phyloP scores from a whole-genome alignment of 2,888 invertebrate genomes.

The Spodoptera exigua region DNA sequence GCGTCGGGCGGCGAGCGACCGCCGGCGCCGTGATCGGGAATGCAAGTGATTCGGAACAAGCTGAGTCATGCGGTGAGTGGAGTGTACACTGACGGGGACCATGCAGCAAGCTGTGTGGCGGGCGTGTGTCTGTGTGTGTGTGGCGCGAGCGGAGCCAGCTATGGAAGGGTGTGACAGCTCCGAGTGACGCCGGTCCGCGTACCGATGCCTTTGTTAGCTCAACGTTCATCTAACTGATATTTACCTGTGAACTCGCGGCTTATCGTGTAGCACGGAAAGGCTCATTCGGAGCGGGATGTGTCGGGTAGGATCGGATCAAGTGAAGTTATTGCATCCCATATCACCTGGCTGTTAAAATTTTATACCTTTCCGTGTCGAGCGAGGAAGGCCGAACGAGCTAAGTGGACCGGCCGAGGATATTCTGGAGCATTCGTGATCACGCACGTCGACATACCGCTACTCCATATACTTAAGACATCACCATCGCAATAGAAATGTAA shows the following conservation, averaged over 20 bases:
- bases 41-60: constrained; percentile 86
- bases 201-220: constrained; percentile 52
- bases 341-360: constrained; percentile 88
- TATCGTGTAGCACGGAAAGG: constrained; percentile 73
- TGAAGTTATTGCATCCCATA: constrained; percentile 88
- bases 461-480: constrained; percentile 86
- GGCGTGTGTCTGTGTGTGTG: constrained; percentile 76
- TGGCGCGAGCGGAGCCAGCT: constrained; percentile 89
- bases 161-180: constrained; percentile 76
- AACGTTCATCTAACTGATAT: constrained; percentile 40
- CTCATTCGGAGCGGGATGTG: constrained; percentile 78
- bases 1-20: constrained; percentile 74
- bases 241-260: constrained; percentile 48
- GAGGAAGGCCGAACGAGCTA: constrained; percentile 88
- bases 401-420: constrained; percentile 87
- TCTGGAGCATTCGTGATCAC: constrained; percentile 88
- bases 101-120: constrained; percentile 84
- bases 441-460: constrained; percentile 88
- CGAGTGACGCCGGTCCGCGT: constrained; percentile 77
- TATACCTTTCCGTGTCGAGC: constrained; percentile 89
- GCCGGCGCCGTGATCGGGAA: constrained; percentile 85
- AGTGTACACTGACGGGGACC: constrained; percentile 81
- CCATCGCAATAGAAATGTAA: constrained; percentile 84
- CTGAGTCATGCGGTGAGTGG: constrained; percentile 84
- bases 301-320: constrained; percentile 81